A percentile compares a stretch with the other conserved stretches of the same genome.
Conservation (phyloP, 1,140 invertebrate species). For the Brachionus rotundiformis region DNA sequence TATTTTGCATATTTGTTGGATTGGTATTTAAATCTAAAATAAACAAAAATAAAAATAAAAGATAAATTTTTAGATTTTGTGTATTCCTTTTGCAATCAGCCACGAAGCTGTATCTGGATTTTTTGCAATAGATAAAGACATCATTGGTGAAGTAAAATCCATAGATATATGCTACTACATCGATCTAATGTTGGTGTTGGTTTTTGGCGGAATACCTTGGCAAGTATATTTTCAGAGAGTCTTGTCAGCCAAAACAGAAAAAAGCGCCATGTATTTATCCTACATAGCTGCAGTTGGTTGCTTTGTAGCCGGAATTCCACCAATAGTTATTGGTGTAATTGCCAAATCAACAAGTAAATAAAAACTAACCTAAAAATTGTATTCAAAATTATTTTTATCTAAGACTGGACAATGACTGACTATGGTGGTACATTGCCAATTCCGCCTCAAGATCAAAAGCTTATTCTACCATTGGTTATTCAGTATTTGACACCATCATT, state of each 20-base stretch:
- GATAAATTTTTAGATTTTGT: constrained; percentile 76
- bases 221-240: constrained; percentile 97
- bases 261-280: constrained; percentile 87
- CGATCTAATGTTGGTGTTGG: constrained; percentile 84
- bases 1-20: constrained; percentile 97
- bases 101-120: constrained; percentile 79
- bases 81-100: constrained; percentile 89
- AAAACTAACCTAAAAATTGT: constrained; percentile 14
- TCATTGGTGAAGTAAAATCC: constrained; percentile 78
- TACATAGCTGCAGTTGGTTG: constrained; percentile 93
- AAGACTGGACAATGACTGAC: constrained; percentile 88
- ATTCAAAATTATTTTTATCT: constrained; percentile 8
- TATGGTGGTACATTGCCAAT: constrained; percentile 72
- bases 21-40: constrained; percentile 65
- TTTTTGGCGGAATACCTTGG: constrained; percentile 98
- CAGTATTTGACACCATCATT: constrained; percentile 88
- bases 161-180: constrained; percentile 79
- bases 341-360: constrained; percentile 83
- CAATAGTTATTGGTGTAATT: constrained; percentile 91
- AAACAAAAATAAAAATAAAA: not conserved
- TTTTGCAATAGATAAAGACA: constrained; percentile 73
- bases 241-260: constrained; percentile 87
- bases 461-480: constrained; percentile 93
- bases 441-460: constrained; percentile 75
- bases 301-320: constrained; percentile 91